A percentile compares a stretch with the other conserved stretches of the same genome.
These are phyloP conservation scores for Manis pentadactyla DNA, from an alignment of 2,797 vertebrate species.

Conservation along the genomic window DNA sequence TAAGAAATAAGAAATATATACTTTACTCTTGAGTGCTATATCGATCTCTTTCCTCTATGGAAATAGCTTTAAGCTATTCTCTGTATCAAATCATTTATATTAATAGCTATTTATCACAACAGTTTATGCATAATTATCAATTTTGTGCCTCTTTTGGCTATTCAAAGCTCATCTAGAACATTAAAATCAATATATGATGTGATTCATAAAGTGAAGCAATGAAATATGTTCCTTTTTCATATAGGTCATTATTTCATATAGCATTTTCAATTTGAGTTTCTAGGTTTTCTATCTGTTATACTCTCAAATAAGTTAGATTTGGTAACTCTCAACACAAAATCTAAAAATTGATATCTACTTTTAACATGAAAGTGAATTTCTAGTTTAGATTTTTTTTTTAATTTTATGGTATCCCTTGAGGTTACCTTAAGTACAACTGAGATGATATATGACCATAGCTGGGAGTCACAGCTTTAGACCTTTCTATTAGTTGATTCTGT, in stretches of 20 bases:
- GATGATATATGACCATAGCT: not conserved
- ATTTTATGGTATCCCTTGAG: not conserved
- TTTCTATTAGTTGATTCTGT: not conserved
- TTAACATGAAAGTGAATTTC: not conserved
- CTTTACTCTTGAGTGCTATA: not conserved
- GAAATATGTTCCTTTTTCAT: not conserved
- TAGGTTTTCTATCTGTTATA: not conserved
- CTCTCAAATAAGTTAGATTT: not conserved
- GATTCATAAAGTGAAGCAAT: not conserved
- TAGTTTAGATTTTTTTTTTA: not conserved
- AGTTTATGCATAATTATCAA: not conserved
- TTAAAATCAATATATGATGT: not conserved
- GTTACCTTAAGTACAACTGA: not conserved
- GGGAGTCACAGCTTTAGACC: not conserved
- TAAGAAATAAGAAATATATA: not conserved
- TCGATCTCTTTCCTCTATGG: constrained; percentile 7
- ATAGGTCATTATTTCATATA: not conserved
- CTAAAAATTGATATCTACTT: not conserved
- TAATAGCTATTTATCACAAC: not conserved
- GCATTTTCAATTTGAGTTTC: not conserved
- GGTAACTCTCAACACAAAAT: not conserved
- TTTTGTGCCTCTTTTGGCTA: not conserved
- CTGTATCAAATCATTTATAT: not conserved
- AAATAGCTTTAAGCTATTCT: constrained; percentile 35
- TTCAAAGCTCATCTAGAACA: not conserved